phyloP scores from a whole-genome alignment of 2,888 invertebrate species.

The Tetragonisca angustula region DNA sequence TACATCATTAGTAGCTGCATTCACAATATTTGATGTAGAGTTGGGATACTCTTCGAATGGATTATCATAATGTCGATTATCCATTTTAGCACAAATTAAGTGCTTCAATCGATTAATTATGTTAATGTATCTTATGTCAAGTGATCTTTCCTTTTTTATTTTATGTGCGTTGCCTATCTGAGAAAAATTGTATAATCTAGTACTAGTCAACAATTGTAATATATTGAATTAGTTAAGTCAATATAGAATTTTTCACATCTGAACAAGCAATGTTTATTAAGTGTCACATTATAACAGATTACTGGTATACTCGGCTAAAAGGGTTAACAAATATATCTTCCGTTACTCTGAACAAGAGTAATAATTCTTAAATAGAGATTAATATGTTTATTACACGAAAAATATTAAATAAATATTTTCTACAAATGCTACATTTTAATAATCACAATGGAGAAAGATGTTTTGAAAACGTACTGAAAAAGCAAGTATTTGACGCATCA shows the following conservation, averaged over 20 bases:
- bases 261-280: background rate
- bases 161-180: constrained; percentile 8
- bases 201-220: background rate
- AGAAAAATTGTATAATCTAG: background rate
- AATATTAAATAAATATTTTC: background rate
- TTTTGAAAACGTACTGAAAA: constrained; percentile 10
- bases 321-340: background rate
- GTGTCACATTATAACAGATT: background rate
- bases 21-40: constrained; percentile 79
- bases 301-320: background rate
- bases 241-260: background rate
- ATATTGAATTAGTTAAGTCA: background rate
- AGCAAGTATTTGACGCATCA: background rate
- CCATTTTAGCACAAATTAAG: constrained; percentile 44
- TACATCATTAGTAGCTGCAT: constrained; percentile 58
- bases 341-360: background rate
- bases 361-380: background rate
- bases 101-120: constrained; percentile 7
- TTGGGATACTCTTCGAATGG: constrained; percentile 84
- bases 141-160: constrained; percentile 2
- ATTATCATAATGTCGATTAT: constrained; percentile 83
- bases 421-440: background rate
- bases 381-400: background rate
- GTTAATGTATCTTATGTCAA: constrained; percentile 1
- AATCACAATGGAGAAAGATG: background rate